phyloP scores from a whole-genome alignment of 2,797 vertebrate genomes.

The Gallinago nigripennis region DNA sequence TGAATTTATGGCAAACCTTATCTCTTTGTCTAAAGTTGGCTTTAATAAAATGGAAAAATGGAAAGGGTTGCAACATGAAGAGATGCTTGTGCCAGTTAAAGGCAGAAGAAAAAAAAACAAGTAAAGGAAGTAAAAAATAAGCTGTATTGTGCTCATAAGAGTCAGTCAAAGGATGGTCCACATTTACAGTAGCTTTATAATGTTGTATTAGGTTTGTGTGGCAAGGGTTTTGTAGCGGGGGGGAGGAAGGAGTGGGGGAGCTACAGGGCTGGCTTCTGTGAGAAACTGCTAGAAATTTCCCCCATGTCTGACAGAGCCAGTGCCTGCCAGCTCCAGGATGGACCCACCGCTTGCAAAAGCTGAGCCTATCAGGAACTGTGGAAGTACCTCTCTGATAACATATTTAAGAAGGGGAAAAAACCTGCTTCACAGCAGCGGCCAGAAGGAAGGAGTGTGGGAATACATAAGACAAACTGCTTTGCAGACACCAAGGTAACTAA shows the following conservation, averaged over 20 bases:
- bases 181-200: neutral
- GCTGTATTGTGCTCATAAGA: neutral
- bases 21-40: neutral
- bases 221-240: accelerated
- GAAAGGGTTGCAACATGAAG: neutral
- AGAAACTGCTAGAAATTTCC: neutral
- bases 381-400: too few relatives aligned
- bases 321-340: neutral
- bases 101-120: neutral
- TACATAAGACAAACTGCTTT: too few relatives aligned
- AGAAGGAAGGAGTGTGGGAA: too few relatives aligned
- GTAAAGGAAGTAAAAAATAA: neutral
- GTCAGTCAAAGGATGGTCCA: neutral
- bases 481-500: too few relatives aligned
- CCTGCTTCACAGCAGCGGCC: too few relatives aligned
- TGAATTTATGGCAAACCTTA: neutral
- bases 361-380: too few relatives aligned
- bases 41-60: neutral
- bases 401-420: too few relatives aligned
- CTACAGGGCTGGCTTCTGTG: neutral
- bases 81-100: neutral
- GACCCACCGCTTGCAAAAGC: too few relatives aligned
- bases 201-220: neutral
- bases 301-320: too few relatives aligned
- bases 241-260: too few relatives aligned